A percentile compares a stretch with the other conserved stretches of the same genome.
phyloP scores from a whole-genome alignment of 2,797 vertebrate species.

The Scleropages formosus region DNA sequence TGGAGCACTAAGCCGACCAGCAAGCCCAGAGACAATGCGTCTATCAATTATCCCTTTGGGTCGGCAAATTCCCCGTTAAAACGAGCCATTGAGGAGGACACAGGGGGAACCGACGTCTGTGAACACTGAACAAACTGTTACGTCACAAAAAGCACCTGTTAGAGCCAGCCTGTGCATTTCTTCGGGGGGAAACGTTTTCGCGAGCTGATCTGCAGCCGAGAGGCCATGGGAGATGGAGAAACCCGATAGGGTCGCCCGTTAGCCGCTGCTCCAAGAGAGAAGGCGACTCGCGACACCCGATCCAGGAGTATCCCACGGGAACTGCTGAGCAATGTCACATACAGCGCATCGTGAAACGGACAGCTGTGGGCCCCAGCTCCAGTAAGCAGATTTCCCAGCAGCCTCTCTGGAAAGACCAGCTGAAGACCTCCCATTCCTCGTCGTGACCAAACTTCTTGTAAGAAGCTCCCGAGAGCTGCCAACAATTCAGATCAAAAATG shows the following conservation, averaged over 20 bases:
- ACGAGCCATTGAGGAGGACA: not conserved
- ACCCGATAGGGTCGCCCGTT: constrained; percentile 33
- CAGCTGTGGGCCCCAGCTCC: not conserved
- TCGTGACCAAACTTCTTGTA: not conserved
- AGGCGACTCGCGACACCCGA: constrained; percentile 63
- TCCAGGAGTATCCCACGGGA: constrained; percentile 51
- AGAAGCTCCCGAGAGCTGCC: not conserved
- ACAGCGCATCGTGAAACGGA: not conserved
- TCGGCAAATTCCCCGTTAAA: not conserved
- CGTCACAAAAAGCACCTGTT: not conserved
- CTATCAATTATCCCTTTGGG: constrained; percentile 5
- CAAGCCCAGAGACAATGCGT: not conserved
- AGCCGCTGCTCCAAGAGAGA: constrained; percentile 20
- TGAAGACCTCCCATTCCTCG: not conserved
- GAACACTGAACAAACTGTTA: not conserved
- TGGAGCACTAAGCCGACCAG: not conserved
- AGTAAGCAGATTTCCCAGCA: not conserved
- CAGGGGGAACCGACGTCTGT: no score
- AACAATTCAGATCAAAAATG: not conserved
- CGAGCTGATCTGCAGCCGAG: constrained; percentile 31
- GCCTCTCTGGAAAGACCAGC: not conserved
- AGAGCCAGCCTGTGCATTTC: not conserved
- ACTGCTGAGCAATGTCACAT: constrained; percentile 29
- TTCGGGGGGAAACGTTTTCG: constrained; percentile 14
- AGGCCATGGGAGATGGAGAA: constrained; percentile 38